phyloP scores from a whole-genome alignment of 2,888 invertebrate genomes.

The Syrphus vitripennis region DNA sequence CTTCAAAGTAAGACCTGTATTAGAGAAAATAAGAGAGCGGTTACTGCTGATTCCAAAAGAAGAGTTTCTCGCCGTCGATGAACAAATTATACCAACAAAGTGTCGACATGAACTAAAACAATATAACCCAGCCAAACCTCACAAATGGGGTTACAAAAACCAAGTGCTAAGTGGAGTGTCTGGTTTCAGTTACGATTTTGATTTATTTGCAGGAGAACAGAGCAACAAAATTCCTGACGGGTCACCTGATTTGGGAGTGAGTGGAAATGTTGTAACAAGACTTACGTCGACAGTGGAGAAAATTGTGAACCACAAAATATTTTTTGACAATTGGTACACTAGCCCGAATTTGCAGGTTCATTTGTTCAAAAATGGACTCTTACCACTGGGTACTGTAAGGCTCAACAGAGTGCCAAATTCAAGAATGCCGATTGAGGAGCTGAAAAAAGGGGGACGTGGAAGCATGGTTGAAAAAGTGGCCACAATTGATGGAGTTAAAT shows the following conservation, averaged over 20 bases:
- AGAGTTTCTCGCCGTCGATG: too few relatives aligned
- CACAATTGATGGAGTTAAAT: slow-evolving; percentile 46
- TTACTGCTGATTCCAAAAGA: neutral
- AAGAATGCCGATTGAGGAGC: slow-evolving; percentile 41
- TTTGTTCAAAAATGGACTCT: slow-evolving; percentile 24
- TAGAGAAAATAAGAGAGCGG: neutral
- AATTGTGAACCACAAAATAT: slow-evolving; percentile 34
- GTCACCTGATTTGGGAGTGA: slow-evolving; percentile 72
- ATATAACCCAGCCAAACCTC: slow-evolving; percentile 76
- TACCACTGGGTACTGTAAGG: slow-evolving; percentile 46
- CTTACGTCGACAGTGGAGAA: slow-evolving; percentile 20
- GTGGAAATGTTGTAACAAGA: slow-evolving; percentile 9
- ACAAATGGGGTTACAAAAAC: slow-evolving; percentile 77
- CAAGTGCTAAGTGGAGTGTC: neutral
- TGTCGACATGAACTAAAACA: slow-evolving; percentile 72
- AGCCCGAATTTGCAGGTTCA: slow-evolving; percentile 34
- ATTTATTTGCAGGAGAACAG: slow-evolving; percentile 75
- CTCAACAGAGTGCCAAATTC: slow-evolving; percentile 37
- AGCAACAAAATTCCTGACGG: slow-evolving; percentile 69
- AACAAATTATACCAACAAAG: slow-evolving; percentile 77
- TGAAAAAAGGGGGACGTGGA: slow-evolving; percentile 55
- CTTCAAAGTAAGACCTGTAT: neutral
- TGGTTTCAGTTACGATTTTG: slow-evolving; percentile 75
- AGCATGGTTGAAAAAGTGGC: slow-evolving; percentile 47
- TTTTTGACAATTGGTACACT: slow-evolving; percentile 58